Percentiles rank a stretch among this genome's conserved stretches.
These are phyloP conservation scores for Cataglyphis cursor DNA, from an alignment of 2,888 invertebrate genomes.

Conservation along the genomic window DNA sequence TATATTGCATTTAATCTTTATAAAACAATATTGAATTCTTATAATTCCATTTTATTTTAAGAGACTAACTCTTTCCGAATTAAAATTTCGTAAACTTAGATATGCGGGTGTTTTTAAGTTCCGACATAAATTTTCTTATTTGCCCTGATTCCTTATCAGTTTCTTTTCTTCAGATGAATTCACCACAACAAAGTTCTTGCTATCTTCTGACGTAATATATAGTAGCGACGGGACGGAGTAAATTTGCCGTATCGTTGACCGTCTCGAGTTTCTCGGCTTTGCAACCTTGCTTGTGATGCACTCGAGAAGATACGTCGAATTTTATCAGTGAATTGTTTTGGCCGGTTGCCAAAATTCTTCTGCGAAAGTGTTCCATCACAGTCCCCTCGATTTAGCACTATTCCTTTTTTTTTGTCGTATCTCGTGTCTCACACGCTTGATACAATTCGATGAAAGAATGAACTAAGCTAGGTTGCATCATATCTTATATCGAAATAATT, in stretches of 20 bases:
- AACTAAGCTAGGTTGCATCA: not conserved
- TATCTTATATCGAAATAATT: slow-evolving; percentile 8
- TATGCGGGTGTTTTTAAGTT: not conserved
- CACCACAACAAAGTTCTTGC: slow-evolving; percentile 15
- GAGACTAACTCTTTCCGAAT: not conserved
- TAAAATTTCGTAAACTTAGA: slow-evolving; percentile 17
- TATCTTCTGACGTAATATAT: slow-evolving; percentile 14
- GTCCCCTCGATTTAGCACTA: not conserved
- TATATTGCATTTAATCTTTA: not conserved
- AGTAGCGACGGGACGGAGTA: slow-evolving; percentile 57
- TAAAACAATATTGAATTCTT: not conserved
- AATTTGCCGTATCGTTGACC: slow-evolving; percentile 61
- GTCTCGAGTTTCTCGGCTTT: slow-evolving; percentile 38
- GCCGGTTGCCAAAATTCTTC: slow-evolving; percentile 90
- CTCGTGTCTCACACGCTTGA: slow-evolving; percentile 34
- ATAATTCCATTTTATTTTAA: not conserved
- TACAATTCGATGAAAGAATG: slow-evolving; percentile 31
- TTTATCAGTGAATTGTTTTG: slow-evolving; percentile 87
- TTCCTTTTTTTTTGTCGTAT: slow-evolving; percentile 6
- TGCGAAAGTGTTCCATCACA: slow-evolving; percentile 64
- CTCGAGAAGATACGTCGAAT: slow-evolving; percentile 67
- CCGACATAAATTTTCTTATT: not conserved
- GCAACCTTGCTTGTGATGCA: slow-evolving; percentile 66
- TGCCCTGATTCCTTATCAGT: slow-evolving; percentile 1
- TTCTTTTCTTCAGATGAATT: slow-evolving; percentile 2